Conservation (phyloP, 2,113 vertebrate species). For the Rhinopithecus roxellana region DNA sequence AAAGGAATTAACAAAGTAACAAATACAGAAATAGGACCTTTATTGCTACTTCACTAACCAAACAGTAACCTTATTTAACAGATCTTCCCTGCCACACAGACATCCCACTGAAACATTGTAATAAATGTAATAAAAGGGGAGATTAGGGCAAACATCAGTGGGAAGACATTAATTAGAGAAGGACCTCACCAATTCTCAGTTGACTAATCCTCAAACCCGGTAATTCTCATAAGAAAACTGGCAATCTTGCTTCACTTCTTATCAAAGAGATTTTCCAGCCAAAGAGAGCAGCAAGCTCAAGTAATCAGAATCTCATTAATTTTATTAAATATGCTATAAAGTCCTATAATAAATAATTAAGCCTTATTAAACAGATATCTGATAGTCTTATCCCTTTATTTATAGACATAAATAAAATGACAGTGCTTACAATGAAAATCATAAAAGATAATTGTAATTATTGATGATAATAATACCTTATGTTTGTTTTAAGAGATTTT, state of each 20-base stretch:
- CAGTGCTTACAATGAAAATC: conserved; percentile 30
- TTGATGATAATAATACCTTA: conserved; percentile 56
- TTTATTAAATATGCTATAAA: conserved; percentile 74
- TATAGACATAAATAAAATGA: conserved; percentile 56
- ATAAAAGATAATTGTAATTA: conserved; percentile 44
- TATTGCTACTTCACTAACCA: conserved; percentile 72
- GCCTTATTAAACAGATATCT: conserved; percentile 57
- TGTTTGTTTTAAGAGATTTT: conserved; percentile 48
- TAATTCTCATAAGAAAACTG: conserved; percentile 78
- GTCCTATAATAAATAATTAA: conserved; percentile 74
- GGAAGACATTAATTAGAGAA: conserved; percentile 80
- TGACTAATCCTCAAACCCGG: conserved; percentile 75
- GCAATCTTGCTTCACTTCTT: conserved; percentile 72
- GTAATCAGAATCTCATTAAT: conserved; percentile 75
- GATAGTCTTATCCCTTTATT: conserved; percentile 53
- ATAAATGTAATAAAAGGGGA: conserved; percentile 80
- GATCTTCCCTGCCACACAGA: conserved; percentile 67
- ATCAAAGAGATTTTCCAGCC: conserved; percentile 63
- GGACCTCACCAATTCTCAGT: conserved; percentile 72
- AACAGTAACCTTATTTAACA: conserved; percentile 73
- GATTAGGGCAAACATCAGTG: conserved; percentile 75
- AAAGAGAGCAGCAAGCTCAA: conserved; percentile 58
- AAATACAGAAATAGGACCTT: conserved; percentile 65
- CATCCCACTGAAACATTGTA: conserved; percentile 69
- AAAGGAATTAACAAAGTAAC: conserved; percentile 71